A percentile compares a stretch with the other conserved stretches of the same genome.
Conservation (phyloP, 2,113 vertebrate species). For the Ceyx cyanopectus region DNA sequence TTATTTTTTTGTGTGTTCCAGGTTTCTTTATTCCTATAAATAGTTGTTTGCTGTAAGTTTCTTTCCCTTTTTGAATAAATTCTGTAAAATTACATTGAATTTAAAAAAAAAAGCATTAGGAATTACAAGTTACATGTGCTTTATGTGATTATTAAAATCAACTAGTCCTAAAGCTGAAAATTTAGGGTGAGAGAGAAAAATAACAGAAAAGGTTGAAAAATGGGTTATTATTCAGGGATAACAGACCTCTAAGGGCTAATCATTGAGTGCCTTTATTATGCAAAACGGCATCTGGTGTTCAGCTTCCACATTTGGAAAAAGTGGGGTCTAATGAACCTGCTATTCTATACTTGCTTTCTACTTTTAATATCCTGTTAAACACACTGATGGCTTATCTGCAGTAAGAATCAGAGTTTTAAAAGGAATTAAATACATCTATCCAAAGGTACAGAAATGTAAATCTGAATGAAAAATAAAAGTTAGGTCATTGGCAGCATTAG, state of each 20-base stretch:
- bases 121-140: neutral
- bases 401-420: constrained; percentile 33
- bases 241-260: constrained; percentile 51
- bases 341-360: constrained; percentile 41
- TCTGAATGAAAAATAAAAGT: neutral
- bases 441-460: constrained; percentile 50
- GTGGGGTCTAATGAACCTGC: constrained; percentile 57
- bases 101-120: neutral
- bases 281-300: constrained; percentile 67
- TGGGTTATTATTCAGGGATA: constrained; percentile 56
- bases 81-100: neutral
- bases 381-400: constrained; percentile 30
- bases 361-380: constrained; percentile 51
- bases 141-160: neutral
- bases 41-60: neutral
- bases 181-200: neutral
- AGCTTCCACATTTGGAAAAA: constrained; percentile 48
- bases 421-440: neutral
- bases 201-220: constrained; percentile 47
- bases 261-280: constrained; percentile 67
- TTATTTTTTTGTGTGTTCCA: neutral
- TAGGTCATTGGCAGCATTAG: neutral
- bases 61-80: neutral
- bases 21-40: neutral
- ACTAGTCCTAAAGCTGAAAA: constrained; percentile 11